A percentile compares a stretch with the other conserved stretches of the same genome.
Evolutionary conservation across 2,113 vertebrate genomes (phyloP).

Genomic region (Xyrauchen texanus): DNA sequence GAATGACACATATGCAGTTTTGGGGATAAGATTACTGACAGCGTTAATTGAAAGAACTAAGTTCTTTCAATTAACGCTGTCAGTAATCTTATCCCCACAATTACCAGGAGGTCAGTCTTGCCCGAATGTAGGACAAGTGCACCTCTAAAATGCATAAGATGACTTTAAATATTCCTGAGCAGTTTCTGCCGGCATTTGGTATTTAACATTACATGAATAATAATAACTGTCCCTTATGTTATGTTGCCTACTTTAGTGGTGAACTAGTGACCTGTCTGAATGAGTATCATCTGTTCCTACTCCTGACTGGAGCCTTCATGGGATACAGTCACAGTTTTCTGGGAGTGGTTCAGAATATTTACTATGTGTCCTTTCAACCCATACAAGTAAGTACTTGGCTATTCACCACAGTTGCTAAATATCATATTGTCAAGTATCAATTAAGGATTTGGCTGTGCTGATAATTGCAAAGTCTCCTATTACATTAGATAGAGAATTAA

Average conservation of each 20-base stretch:
- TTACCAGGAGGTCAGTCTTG: background rate
- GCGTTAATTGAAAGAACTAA: no score
- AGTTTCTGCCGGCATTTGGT: background rate
- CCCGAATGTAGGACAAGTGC: constrained; percentile 3
- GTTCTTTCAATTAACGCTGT: constrained; percentile 12
- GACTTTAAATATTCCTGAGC: background rate
- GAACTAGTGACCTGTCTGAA: constrained; percentile 82
- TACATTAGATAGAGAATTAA: background rate
- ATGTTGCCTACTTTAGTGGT: constrained; percentile 44
- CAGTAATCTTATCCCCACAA: constrained; percentile 30
- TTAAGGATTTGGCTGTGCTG: background rate
- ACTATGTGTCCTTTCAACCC: constrained; percentile 88
- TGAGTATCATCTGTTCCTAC: constrained; percentile 86
- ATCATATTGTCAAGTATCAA: background rate
- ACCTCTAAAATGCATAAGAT: background rate
- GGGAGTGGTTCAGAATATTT: constrained; percentile 89
- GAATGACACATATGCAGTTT: background rate
- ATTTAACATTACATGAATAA: background rate
- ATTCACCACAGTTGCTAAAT: constrained; percentile 3
- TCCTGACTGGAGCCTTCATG: constrained; percentile 89
- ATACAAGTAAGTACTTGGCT: constrained; percentile 80
- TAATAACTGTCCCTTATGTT: background rate
- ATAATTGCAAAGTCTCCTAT: background rate
- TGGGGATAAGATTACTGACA: no score
- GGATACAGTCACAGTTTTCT: constrained; percentile 89